Evolutionary conservation across 2,113 vertebrate genomes (phyloP), one percentile per base, ranked within the genome.

Genomic region (Phrynosoma platyrhinos): DNA sequence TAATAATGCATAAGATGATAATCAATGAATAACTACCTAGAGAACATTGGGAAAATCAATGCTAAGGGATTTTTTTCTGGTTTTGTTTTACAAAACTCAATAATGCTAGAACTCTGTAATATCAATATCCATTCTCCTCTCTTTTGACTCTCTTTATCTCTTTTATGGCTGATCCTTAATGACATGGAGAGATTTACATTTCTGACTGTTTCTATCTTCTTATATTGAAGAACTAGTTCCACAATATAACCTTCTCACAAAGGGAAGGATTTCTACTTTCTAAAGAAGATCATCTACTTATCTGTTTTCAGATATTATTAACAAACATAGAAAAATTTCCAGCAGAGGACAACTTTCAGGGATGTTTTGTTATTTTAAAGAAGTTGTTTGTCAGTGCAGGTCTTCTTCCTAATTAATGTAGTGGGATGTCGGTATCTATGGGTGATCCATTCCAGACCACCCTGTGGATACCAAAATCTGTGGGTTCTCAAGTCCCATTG

Each of bases 31-130:
- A 77, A 89, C 79, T 86, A 69, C 27, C 72, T 10, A 58, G 58
- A 58, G n/a, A 89, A 77, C 62, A 68, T 42, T 86, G 52, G 62
- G 62, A 69, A 88, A 75, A 89, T 82, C 58, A 66, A 69, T 76
- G 47, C 53, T 25, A 53, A 77, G 16, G 87, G 87, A 88, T 88
- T 83, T 64, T 64, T 82, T 64, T 58, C 68, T 42, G 58, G 20
- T 71, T 79, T 76, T 86, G 58, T 55, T 89, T 74, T 66, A 80
- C 42, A 52, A 52, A 74, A 55, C 74, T 40, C 77, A 85, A 81
- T 82, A 81, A 75, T 66, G 30, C n/a, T 84, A 36, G n/a, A 68
- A 85, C 20, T 68, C 36, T 36, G 27, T 66, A 84, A 75, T 66
- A 47, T 75, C 55, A 74, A 81, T 53, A n/a, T 10, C 32, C 47